These are phyloP conservation scores for Rhabdomys pumilio DNA, from an alignment of 2,797 vertebrate species.

Conservation along the genomic window DNA sequence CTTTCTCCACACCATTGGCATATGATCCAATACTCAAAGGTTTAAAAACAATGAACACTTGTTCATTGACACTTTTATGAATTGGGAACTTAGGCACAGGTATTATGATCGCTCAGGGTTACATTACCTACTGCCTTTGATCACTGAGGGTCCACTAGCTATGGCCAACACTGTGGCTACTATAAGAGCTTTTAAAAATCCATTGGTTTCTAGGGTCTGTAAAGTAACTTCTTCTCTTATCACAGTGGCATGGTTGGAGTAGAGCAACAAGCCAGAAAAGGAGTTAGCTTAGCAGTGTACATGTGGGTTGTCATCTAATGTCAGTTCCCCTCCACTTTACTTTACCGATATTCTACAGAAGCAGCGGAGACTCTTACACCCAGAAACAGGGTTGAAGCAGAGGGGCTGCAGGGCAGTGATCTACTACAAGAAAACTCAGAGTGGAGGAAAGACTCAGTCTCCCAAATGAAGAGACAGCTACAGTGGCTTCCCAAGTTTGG, in stretches of 20 bases:
- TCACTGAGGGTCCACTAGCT: neutral
- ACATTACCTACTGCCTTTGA: neutral
- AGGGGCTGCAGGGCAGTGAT: neutral
- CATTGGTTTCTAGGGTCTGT: neutral
- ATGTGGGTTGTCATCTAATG: neutral
- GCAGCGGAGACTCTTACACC: neutral
- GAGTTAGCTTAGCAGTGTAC: neutral
- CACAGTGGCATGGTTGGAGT: neutral
- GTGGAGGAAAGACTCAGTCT: neutral
- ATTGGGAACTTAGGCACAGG: neutral
- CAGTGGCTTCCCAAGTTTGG: neutral
- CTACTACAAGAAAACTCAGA: neutral
- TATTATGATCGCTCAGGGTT: too few species aligned
- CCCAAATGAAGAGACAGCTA: neutral
- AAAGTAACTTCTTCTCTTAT: neutral
- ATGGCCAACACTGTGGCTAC: neutral
- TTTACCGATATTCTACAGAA: constrained; percentile 1
- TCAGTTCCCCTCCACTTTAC: neutral
- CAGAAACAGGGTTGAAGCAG: neutral
- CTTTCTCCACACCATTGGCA: neutral
- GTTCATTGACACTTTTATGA: neutral
- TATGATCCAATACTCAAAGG: neutral
- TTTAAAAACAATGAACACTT: constrained; percentile 24
- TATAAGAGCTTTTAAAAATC: constrained; percentile 9
- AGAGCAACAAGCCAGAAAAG: neutral